Evolutionary conservation across 2,797 vertebrate genomes (phyloP), one percentile per base, ranked within the genome.

Genomic region (Remorina albescens): DNA sequence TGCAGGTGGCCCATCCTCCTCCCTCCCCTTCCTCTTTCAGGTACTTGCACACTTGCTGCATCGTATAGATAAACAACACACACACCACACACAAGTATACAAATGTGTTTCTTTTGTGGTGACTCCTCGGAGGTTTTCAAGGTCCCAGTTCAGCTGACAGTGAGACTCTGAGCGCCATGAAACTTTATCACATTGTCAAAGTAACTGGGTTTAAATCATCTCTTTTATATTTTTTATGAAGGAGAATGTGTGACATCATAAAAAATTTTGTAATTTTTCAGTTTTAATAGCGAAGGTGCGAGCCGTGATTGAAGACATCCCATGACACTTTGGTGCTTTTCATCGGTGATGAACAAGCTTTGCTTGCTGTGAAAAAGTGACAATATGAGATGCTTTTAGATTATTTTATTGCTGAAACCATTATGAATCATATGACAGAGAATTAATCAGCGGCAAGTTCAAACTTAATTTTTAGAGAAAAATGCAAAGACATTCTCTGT

Each of bases 131-230:
- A 23, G 50, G 18, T 67, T 59, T 61, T 28, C 23, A 34, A 59
- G 42, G 44, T 74, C 36, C 59, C 51, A 28, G 44, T 68, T 75
- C 51, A 77, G 46, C 25, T 28, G 57, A 10, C 34, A 36, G 34
- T 23, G 36, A 66, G 32, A 60, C 39, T 56, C 19, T 42, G 25
- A 2, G 36, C 16, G 6, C 41, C 6, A 42, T 19, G 39, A 61
- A 76, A 76, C 62, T 53, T 61, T 53, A 70, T 70, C 21, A 56
- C 18, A 13, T 18, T 61, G 28, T 63, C 66, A 64, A 41, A 54
- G n/a, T 57, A 50, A 70, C 53, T 41, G 65, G 26, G 30, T 46
- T 76, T 46, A 60, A 54, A 56, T 56, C 15, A 13, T n/a, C 13
- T 36, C 10, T 58, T 67, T 56, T 18, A 8, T 13, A 13, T 37